Conservation (phyloP, 2,888 invertebrate genomes). For the Cotesia congregata region DNA sequence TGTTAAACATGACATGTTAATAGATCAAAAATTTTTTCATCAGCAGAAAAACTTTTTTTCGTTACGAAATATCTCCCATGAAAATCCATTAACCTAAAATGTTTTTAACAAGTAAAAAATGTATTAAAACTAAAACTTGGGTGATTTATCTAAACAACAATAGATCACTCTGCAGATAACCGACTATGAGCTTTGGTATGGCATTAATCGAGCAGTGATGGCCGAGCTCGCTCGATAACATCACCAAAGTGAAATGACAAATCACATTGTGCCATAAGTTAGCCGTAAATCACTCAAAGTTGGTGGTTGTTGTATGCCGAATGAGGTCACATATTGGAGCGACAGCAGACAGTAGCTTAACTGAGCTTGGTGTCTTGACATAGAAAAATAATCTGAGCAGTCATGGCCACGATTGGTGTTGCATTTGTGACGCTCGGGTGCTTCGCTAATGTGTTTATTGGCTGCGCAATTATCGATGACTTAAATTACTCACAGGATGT, state of each 20-base stretch:
- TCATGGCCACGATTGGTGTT: slow-evolving; percentile 2
- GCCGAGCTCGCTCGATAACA: slow-evolving; percentile 17
- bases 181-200: background rate
- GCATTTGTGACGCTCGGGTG: background rate
- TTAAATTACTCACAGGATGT: background rate
- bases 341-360: slow-evolving; percentile 12
- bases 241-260: slow-evolving; percentile 29
- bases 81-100: no score
- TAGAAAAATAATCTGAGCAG: background rate
- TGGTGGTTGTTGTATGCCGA: slow-evolving; percentile 23
- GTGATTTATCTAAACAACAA: slow-evolving; percentile 15
- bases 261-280: slow-evolving; percentile 26
- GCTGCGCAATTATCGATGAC: background rate
- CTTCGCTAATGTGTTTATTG: background rate
- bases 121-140: background rate
- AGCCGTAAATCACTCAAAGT: slow-evolving; percentile 26
- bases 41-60: no score
- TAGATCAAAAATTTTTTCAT: no score
- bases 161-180: background rate
- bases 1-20: no score
- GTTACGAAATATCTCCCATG: no score
- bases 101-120: no score
- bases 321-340: slow-evolving; percentile 22
- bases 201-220: slow-evolving; percentile 18
- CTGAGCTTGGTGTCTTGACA: slow-evolving; percentile 13